Percentiles rank a stretch among this genome's conserved stretches.
phyloP scores from a whole-genome alignment of 2,888 invertebrate genomes.

The Mongoloraphidia duomilia region DNA sequence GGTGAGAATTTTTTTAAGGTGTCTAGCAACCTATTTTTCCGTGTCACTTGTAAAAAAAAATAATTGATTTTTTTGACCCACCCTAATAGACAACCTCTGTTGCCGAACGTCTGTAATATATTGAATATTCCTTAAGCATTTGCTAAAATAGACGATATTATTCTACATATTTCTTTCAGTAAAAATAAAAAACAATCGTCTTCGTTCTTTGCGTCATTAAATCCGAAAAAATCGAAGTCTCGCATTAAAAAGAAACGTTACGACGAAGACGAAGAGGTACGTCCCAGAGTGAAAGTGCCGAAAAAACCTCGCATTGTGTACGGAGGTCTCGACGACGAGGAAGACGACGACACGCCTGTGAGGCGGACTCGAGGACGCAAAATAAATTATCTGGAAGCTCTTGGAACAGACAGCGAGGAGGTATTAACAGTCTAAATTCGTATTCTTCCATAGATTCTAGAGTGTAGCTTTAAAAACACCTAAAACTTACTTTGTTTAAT shows the following conservation, averaged over 20 bases:
- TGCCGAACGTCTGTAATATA: no score
- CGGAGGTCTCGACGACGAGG: conserved; percentile 39
- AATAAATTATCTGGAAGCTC: conserved; percentile 63
- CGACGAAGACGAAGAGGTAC: conserved; percentile 29
- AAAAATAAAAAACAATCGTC: no score
- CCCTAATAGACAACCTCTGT: no score
- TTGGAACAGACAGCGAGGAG: conserved; percentile 61
- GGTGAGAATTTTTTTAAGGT: no score
- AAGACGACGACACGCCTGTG: conserved; percentile 37
- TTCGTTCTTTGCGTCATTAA: conserved; percentile 13
- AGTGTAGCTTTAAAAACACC: no score
- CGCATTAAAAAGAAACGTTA: conserved; percentile 33
- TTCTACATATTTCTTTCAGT: background rate
- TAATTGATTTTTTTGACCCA: no score
- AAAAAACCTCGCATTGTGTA: conserved; percentile 32
- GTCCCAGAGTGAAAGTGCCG: conserved; percentile 18
- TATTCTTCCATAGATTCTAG: background rate
- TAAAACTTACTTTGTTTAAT: no score
- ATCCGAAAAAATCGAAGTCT: conserved; percentile 30
- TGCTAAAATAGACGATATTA: no score
- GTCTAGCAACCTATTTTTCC: no score
- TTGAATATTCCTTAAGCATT: no score
- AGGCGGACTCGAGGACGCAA: conserved; percentile 58
- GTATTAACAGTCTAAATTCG: conserved; percentile 24
- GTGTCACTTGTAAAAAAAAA: no score